phyloP scores from a whole-genome alignment of 2,888 invertebrate species.

The Geophilus truncorum region DNA sequence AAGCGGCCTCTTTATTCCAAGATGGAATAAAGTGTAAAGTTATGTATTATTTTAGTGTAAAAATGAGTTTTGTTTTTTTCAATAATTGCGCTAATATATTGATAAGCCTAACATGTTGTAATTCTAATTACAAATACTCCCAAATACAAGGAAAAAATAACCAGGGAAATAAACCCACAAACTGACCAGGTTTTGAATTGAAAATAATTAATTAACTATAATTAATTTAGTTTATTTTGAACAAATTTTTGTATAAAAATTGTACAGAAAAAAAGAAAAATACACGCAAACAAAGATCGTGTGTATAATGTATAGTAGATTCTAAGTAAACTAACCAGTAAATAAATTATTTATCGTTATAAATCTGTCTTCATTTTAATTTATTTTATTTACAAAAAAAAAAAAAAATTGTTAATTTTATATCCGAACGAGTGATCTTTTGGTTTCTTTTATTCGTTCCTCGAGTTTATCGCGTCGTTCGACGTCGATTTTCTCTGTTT shows the following conservation, averaged over 20 bases:
- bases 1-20: background rate
- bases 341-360: background rate
- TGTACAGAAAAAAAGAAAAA: background rate
- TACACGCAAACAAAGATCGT: too few species aligned
- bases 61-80: background rate
- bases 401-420: too few species aligned
- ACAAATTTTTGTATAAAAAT: background rate
- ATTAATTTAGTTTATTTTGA: background rate
- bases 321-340: too few species aligned
- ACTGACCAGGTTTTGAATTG: background rate
- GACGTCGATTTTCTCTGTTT: slow-evolving; percentile 44
- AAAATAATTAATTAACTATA: too few species aligned
- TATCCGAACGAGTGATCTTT: background rate
- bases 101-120: background rate
- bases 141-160: background rate
- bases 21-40: background rate
- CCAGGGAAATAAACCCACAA: background rate
- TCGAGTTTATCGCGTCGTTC: slow-evolving; percentile 54
- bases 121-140: background rate
- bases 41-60: background rate
- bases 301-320: background rate
- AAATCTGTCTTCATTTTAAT: too few species aligned
- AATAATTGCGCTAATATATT: background rate
- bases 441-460: slow-evolving; percentile 52
- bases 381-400: too few species aligned